These are phyloP conservation scores for Mythimna vitellina DNA, from an alignment of 2,888 invertebrate species.

Conservation along the genomic window DNA sequence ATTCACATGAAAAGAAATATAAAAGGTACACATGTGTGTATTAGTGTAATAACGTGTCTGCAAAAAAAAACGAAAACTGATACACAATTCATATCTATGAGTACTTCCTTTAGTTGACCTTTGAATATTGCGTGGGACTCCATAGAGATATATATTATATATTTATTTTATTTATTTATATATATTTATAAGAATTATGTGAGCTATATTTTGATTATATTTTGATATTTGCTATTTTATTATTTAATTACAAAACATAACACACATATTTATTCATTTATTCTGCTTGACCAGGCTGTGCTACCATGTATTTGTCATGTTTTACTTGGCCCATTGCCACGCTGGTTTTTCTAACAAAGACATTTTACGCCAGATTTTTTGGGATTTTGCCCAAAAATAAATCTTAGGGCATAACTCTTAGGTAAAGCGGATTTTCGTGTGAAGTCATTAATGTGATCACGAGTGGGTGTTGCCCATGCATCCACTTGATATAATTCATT, in stretches of 20 bases:
- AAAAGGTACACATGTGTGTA: too few species aligned
- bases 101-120: conserved; percentile 44
- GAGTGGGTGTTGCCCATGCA: conserved; percentile 50
- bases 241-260: too few species aligned
- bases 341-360: background rate
- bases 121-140: conserved; percentile 33
- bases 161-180: too few species aligned
- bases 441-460: conserved; percentile 30
- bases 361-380: conserved; percentile 5
- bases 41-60: too few species aligned
- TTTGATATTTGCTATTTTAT: too few species aligned
- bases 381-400: conserved; percentile 16
- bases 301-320: background rate
- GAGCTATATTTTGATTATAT: background rate
- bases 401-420: conserved; percentile 1
- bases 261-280: background rate
- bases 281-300: background rate
- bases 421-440: conserved; percentile 44
- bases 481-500: conserved; percentile 60
- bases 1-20: too few species aligned
- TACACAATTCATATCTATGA: conserved; percentile 15
- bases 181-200: too few species aligned
- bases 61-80: background rate
- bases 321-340: conserved; percentile 14
- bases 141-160: background rate